Conservation (phyloP, 2,888 invertebrate genomes). For the Mesorhabditis belari region DNA sequence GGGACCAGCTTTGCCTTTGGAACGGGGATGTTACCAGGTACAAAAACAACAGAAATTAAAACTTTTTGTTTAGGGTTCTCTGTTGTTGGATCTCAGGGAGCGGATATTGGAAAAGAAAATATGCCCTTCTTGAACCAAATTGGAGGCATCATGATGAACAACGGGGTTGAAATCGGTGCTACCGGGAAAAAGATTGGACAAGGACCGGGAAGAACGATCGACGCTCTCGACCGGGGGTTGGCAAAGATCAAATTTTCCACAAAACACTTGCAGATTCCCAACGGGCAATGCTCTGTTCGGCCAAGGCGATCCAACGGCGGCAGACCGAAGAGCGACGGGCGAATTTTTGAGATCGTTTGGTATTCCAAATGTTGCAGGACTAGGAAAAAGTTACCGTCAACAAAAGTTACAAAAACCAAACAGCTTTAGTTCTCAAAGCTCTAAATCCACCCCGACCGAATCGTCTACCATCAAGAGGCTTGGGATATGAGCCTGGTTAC, state of each 20-base stretch:
- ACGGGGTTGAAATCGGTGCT: constrained; percentile 37
- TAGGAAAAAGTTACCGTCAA: constrained; percentile 6
- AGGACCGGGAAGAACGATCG: constrained; percentile 37
- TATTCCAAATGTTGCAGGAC: constrained; percentile 18
- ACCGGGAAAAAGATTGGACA: constrained; percentile 35
- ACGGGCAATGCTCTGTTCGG: constrained; percentile 3
- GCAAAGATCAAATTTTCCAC: neutral
- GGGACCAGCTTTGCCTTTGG: constrained; percentile 40
- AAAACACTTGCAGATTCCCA: constrained; percentile 3
- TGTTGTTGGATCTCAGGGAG: constrained; percentile 24
- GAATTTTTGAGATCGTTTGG: constrained; percentile 16
- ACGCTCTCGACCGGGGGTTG: constrained; percentile 28
- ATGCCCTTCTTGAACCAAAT: constrained; percentile 39
- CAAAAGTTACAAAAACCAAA: neutral
- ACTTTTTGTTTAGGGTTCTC: constrained; percentile 16
- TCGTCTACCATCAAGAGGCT: constrained; percentile 6
- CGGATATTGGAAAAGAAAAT: constrained; percentile 33
- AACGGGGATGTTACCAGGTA: constrained; percentile 39
- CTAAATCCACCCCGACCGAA: constrained; percentile 22
- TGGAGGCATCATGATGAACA: constrained; percentile 44
- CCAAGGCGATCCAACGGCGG: neutral
- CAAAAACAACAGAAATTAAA: neutral
- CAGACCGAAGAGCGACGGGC: constrained; percentile 12
- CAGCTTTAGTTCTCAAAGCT: constrained; percentile 17
- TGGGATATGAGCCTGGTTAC: constrained; percentile 40